Conservation (phyloP, 2,113 vertebrate species). For the Notothenia coriiceps region DNA sequence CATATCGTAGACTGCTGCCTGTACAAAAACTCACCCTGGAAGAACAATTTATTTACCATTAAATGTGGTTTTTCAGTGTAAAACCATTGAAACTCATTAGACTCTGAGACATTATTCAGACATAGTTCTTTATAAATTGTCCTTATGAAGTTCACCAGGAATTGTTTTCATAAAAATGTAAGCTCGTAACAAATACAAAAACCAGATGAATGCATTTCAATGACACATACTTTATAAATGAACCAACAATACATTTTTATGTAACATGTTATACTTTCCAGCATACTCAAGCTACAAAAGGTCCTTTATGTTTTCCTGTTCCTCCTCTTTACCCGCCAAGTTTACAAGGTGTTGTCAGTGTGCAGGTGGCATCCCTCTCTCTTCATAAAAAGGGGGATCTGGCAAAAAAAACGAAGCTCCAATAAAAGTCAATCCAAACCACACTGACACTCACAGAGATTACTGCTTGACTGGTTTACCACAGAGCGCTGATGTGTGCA, state of each 20-base stretch:
- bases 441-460: conserved; percentile 69
- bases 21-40: neutral
- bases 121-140: no score
- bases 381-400: conserved; percentile 67
- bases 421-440: conserved; percentile 73
- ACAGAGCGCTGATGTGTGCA: conserved; percentile 50
- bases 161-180: no score
- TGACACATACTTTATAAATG: neutral
- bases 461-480: conserved; percentile 61
- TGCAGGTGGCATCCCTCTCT: conserved; percentile 76
- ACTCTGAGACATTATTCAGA: neutral
- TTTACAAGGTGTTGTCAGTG: conserved; percentile 76
- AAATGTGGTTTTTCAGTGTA: neutral
- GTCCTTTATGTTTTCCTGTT: conserved; percentile 32
- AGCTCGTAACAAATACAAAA: no score
- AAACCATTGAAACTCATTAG: neutral
- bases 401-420: conserved; percentile 47
- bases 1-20: neutral
- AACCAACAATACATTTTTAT: neutral
- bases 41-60: neutral
- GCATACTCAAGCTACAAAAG: conserved; percentile 4
- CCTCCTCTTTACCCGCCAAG: conserved; percentile 34
- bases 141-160: no score
- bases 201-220: neutral
- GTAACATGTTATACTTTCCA: neutral